Percentiles rank a stretch among this genome's conserved stretches.
Conservation (phyloP, 2,113 vertebrate genomes). For the Carettochelys insculpta region DNA sequence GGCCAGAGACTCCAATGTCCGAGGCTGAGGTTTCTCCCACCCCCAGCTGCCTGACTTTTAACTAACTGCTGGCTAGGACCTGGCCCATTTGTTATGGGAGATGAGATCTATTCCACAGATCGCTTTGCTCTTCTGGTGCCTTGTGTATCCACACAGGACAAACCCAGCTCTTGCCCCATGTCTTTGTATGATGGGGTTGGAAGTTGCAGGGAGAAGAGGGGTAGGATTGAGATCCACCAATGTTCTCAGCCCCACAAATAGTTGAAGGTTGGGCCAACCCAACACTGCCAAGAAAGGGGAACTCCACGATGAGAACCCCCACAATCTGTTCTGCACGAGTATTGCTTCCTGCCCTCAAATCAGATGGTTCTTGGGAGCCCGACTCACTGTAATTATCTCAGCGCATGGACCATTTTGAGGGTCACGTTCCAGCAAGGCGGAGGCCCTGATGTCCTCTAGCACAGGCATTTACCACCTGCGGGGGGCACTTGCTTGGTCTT, state of each 20-base stretch:
- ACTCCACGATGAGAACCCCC: not conserved
- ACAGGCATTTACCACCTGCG: not conserved
- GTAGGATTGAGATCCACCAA: not conserved
- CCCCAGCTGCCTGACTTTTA: conserved; percentile 66
- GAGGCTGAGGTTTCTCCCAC: conserved; percentile 62
- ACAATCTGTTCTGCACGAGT: not conserved
- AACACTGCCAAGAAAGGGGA: not conserved
- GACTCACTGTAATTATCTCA: not conserved
- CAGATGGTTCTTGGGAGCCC: not conserved
- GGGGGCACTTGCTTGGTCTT: not conserved
- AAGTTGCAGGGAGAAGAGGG: conserved; percentile 2
- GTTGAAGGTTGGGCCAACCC: not conserved
- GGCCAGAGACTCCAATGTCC: conserved; percentile 37
- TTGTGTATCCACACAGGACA: conserved; percentile 1
- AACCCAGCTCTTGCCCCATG: conserved; percentile 18
- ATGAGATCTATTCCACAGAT: conserved; percentile 63
- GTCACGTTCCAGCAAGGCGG: not conserved
- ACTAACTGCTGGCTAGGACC: conserved; percentile 62
- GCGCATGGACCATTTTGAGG: not conserved
- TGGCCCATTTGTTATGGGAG: conserved; percentile 65
- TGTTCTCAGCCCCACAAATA: not conserved
- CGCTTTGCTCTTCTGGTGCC: conserved; percentile 17
- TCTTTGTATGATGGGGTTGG: conserved; percentile 3
- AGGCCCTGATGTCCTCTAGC: not conserved
- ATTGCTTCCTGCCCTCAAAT: not conserved